Percentiles rank a stretch among this genome's conserved stretches.
These are phyloP conservation scores for Periphyllus acericola DNA, from an alignment of 2,888 invertebrate genomes.

Conservation along the genomic window DNA sequence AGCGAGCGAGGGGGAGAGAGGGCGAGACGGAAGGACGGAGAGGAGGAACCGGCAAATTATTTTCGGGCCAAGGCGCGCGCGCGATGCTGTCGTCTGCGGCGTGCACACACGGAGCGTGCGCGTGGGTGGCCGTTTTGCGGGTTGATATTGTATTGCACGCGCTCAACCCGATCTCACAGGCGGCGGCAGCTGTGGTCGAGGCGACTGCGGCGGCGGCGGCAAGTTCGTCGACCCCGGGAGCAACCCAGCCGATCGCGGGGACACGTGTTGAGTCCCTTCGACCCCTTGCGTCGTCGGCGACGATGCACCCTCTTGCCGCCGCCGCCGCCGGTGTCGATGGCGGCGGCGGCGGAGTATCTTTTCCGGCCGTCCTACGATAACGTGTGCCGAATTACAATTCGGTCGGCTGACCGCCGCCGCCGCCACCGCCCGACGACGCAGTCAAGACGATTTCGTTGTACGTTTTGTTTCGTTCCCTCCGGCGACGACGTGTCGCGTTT, in stretches of 20 bases:
- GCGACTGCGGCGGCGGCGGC: background rate
- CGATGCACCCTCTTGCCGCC: conserved; percentile 13
- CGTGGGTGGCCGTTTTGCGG: conserved; percentile 32
- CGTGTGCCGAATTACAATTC: conserved; percentile 48
- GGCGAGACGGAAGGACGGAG: background rate
- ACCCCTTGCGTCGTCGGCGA: conserved; percentile 6
- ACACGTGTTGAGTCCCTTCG: conserved; percentile 61
- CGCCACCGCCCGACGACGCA: background rate
- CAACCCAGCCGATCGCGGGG: conserved; percentile 31
- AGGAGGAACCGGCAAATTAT: background rate
- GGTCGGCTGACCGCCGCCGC: background rate
- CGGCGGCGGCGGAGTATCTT: background rate
- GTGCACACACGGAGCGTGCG: background rate
- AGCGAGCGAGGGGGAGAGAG: background rate
- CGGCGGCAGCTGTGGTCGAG: background rate
- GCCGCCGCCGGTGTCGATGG: background rate
- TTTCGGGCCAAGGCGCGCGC: conserved; percentile 6
- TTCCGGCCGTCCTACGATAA: conserved; percentile 54
- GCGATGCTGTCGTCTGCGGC: background rate
- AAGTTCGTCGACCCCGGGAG: conserved; percentile 32
- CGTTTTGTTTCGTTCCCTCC: no score
- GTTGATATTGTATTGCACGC: conserved; percentile 10
- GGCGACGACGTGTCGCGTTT: no score
- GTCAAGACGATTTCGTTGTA: background rate
- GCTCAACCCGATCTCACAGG: background rate